Evolutionary conservation across 2,113 vertebrate genomes (phyloP).

Genomic region (Hemicordylus capensis): DNA sequence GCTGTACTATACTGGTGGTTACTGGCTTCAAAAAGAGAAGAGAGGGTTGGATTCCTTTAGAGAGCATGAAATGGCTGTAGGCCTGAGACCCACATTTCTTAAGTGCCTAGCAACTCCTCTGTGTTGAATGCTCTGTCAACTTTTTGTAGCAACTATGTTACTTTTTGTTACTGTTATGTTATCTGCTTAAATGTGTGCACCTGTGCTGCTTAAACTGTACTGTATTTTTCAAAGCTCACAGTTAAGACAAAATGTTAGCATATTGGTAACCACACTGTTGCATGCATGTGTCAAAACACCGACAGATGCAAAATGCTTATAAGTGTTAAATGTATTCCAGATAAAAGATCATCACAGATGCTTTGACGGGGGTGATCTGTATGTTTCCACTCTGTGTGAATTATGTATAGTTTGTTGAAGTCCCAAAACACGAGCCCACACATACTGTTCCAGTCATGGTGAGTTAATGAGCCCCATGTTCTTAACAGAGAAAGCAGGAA

Average conservation of each 20-base stretch:
- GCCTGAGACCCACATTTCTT: no score
- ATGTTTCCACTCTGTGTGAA: constrained; percentile 71
- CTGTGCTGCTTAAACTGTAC: constrained; percentile 52
- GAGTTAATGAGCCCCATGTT: constrained; percentile 61
- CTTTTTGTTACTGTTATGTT: constrained; percentile 25
- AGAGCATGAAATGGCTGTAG: no score
- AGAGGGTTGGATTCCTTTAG: no score
- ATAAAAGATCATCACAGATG: constrained; percentile 75
- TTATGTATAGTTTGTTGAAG: constrained; percentile 72
- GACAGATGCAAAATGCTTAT: constrained; percentile 66
- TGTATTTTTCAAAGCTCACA: constrained; percentile 45
- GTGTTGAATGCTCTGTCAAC: constrained; percentile 32
- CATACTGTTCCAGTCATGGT: constrained; percentile 68
- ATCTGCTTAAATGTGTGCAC: constrained; percentile 42
- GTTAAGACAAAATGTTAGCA: constrained; percentile 64
- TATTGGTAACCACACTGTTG: constrained; percentile 61
- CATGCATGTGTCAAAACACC: constrained; percentile 39
- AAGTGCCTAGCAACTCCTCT: no score
- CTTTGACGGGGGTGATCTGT: constrained; percentile 72
- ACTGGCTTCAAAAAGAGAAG: no score
- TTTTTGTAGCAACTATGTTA: constrained; percentile 36
- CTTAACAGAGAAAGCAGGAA: not conserved
- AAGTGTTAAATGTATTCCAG: constrained; percentile 75
- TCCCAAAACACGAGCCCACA: constrained; percentile 74
- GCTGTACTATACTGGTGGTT: no score